Evolutionary conservation across 2,797 vertebrate genomes (phyloP), one percentile per base, ranked within the genome.

Genomic region (Danio tinwini): DNA sequence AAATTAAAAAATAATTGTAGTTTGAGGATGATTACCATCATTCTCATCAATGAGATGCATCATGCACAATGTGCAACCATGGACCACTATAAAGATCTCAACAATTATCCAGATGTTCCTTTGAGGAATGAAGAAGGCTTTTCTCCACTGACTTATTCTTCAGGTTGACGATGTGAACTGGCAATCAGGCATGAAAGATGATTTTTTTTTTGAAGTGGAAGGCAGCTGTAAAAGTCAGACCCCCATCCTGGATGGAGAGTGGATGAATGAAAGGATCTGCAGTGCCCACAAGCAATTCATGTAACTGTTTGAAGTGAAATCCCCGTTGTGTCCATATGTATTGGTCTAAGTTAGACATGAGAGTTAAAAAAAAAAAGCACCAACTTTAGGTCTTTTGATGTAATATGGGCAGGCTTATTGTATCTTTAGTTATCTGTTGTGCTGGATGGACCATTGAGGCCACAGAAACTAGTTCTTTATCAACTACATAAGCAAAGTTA

Each of bases 121-220:
- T 75, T 78, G 44, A 81, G 72, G 71, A 76, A 73, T 73, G 56
- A 75, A 81, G 80, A 65, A 55, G 58, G 78, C 78, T 76, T 50
- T 85, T 42, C 44, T 74, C 16, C 3, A 8, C 56, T 84, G 81
- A 81, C 55, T 83, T 71, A 78, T 81, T 80, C 49, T 65, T 80
- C 42, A 49, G 55, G 67, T 73, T 47, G 69, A 71, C 44, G 19
- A 78, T 75, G 49, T 85, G 37, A 78, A 76, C 55, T 81, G 73
- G 73, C 64, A 82, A 74, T 61, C 68, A 68, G 8, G 69, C 74
- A 65, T 78, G 40, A 74, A 78, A 85, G 17, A 75, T 59, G 49
- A 47, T 73, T 84, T 47, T 63, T 70, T 29, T 29, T 84, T 74
- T 86, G 45, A 79, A 81, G 79, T 86, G 52, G 55, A 76, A 63